phyloP scores from a whole-genome alignment of 2,888 invertebrate genomes.

The Asteroscopus sphinx region DNA sequence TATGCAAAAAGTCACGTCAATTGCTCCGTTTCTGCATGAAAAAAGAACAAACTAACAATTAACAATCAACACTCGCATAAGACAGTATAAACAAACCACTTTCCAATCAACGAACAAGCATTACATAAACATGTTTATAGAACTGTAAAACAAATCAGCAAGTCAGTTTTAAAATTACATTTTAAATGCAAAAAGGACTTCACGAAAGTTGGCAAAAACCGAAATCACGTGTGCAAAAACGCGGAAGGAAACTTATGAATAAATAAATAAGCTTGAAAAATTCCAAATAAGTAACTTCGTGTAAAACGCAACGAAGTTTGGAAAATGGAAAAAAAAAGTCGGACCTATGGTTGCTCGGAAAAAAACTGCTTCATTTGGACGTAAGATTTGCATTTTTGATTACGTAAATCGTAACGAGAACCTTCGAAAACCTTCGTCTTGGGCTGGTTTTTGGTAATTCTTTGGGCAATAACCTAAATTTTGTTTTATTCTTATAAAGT shows the following conservation, averaged over 20 bases:
- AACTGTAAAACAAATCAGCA: constrained; percentile 10
- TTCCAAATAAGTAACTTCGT: constrained; percentile 53
- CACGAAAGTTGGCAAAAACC: constrained; percentile 19
- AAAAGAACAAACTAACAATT: too few relatives aligned
- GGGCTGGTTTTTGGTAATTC: constrained; percentile 24
- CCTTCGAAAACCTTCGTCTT: too few relatives aligned
- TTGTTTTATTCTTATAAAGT: constrained; percentile 6
- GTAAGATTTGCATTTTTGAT: constrained; percentile 81
- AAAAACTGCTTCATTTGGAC: constrained; percentile 72
- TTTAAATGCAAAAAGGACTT: constrained; percentile 38
- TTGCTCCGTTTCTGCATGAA: too few relatives aligned
- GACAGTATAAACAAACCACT: neutral
- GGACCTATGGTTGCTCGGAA: constrained; percentile 48
- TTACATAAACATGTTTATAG: neutral
- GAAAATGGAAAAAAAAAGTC: constrained; percentile 49
- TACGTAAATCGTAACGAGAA: constrained; percentile 71
- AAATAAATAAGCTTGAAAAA: constrained; percentile 54
- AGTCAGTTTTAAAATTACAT: constrained; percentile 32
- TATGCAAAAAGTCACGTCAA: too few relatives aligned
- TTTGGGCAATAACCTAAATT: constrained; percentile 15
- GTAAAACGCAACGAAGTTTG: constrained; percentile 54
- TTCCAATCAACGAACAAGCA: neutral
- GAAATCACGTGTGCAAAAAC: constrained; percentile 39
- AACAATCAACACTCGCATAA: too few relatives aligned
- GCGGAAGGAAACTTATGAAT: constrained; percentile 49